phyloP scores from a whole-genome alignment of 2,113 vertebrate genomes.

The Onychostruthus taczanowskii region DNA sequence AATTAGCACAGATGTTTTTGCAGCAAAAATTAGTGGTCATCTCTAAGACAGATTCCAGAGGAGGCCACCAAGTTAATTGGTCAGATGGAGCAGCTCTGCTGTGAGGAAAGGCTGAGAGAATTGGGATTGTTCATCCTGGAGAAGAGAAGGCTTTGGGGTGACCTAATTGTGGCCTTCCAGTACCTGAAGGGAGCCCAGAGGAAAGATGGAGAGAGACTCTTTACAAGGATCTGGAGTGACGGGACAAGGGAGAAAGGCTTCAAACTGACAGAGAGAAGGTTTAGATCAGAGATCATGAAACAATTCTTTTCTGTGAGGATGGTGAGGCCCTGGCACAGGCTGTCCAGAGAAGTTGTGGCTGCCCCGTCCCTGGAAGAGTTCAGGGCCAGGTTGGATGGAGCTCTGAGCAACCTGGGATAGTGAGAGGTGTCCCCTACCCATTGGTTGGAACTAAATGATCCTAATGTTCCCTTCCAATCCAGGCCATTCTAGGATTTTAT shows the following conservation, averaged over 20 bases:
- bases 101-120: background rate
- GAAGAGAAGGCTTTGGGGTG: background rate
- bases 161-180: accelerated
- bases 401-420: accelerated
- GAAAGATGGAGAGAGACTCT: background rate
- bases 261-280: background rate
- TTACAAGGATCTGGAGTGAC: accelerated
- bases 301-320: background rate
- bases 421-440: no score
- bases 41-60: background rate
- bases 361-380: no score
- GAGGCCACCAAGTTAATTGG: background rate
- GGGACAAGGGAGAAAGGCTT: background rate
- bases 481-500: background rate
- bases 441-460: background rate
- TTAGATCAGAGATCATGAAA: background rate
- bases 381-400: accelerated
- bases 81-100: background rate
- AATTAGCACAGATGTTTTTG: background rate
- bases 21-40: background rate
- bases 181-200: background rate
- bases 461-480: background rate
- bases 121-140: background rate
- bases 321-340: accelerated
- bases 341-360: accelerated